These are phyloP conservation scores for Planococcus citri DNA, from an alignment of 1,140 invertebrate genomes.

Conservation along the genomic window DNA sequence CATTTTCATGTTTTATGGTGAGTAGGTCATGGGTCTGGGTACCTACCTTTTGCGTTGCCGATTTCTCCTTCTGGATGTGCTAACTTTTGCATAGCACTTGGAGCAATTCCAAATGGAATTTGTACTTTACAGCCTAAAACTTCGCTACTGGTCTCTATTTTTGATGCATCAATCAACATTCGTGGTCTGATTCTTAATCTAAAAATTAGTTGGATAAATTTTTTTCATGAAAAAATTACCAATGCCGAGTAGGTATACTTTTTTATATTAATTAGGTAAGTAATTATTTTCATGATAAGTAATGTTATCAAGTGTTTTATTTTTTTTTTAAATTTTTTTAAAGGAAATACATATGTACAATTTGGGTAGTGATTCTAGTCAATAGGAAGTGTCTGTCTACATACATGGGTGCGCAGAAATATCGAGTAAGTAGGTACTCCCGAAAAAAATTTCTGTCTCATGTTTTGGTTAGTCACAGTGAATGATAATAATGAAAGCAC, in stretches of 20 bases:
- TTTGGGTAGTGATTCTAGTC: too few relatives aligned
- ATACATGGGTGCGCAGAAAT: too few relatives aligned
- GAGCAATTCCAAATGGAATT: conserved; percentile 76
- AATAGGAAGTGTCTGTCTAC: too few relatives aligned
- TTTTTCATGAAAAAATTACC: neutral
- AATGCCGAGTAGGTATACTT: neutral
- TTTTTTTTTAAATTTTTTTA: neutral
- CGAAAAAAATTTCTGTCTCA: too few relatives aligned
- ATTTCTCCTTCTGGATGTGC: conserved; percentile 81
- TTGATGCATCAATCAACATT: conserved; percentile 61
- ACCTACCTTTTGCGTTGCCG: conserved; percentile 70
- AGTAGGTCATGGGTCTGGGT: too few relatives aligned
- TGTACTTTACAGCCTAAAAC: conserved; percentile 53
- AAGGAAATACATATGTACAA: too few relatives aligned
- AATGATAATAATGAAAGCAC: too few relatives aligned
- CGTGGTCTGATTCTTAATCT: conserved; percentile 68
- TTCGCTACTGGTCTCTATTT: conserved; percentile 46
- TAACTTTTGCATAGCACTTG: conserved; percentile 88
- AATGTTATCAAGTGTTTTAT: neutral
- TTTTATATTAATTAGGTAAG: neutral
- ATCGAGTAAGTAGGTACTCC: too few relatives aligned
- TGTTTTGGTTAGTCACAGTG: too few relatives aligned
- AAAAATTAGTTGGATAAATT: conserved; percentile 3
- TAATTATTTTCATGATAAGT: neutral
- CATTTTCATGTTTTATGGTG: too few relatives aligned